Percentiles rank a stretch among this genome's conserved stretches.
Conservation (phyloP, 2,113 vertebrate genomes). For the Cephalopholis sonnerati region DNA sequence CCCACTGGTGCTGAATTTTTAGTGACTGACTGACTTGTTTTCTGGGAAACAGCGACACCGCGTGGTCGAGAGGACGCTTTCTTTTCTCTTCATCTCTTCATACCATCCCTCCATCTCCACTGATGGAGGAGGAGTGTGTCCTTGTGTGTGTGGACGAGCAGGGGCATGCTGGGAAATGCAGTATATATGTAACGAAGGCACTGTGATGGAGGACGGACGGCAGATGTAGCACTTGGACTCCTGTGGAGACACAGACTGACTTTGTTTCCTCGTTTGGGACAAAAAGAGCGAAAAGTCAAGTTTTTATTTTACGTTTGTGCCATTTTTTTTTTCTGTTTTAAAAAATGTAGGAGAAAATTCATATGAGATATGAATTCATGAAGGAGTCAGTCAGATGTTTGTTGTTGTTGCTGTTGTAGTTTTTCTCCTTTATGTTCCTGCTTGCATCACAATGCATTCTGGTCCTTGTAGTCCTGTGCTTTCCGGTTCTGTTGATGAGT, state of each 20-base stretch:
- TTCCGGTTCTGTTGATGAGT: slow-evolving; percentile 51
- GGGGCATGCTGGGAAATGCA: slow-evolving; percentile 76
- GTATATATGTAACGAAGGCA: slow-evolving; percentile 52
- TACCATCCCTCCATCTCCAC: slow-evolving; percentile 39
- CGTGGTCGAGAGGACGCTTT: slow-evolving; percentile 34
- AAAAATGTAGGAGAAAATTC: slow-evolving; percentile 60
- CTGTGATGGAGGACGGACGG: slow-evolving; percentile 46
- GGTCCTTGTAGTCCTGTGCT: slow-evolving; percentile 81
- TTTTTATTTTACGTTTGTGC: slow-evolving; percentile 21
- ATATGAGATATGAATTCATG: slow-evolving; percentile 76
- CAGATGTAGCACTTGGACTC: slow-evolving; percentile 34
- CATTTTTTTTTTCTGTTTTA: slow-evolving; percentile 41
- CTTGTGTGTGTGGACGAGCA: slow-evolving; percentile 48
- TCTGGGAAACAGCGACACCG: slow-evolving; percentile 20
- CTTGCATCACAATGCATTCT: slow-evolving; percentile 83
- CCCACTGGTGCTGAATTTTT: slow-evolving; percentile 80
- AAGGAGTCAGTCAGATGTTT: slow-evolving; percentile 73
- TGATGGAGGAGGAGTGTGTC: slow-evolving; percentile 46
- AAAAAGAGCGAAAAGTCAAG: neutral
- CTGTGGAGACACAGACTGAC: slow-evolving; percentile 10
- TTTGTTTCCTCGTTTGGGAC: slow-evolving; percentile 12
- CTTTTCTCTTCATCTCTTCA: slow-evolving; percentile 42
- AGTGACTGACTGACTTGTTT: slow-evolving; percentile 60
- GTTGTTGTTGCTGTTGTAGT: slow-evolving; percentile 79
- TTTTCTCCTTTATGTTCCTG: slow-evolving; percentile 63